These are phyloP conservation scores for Petrophora chlorosata DNA, from an alignment of 2,888 invertebrate species.

Conservation along the genomic window DNA sequence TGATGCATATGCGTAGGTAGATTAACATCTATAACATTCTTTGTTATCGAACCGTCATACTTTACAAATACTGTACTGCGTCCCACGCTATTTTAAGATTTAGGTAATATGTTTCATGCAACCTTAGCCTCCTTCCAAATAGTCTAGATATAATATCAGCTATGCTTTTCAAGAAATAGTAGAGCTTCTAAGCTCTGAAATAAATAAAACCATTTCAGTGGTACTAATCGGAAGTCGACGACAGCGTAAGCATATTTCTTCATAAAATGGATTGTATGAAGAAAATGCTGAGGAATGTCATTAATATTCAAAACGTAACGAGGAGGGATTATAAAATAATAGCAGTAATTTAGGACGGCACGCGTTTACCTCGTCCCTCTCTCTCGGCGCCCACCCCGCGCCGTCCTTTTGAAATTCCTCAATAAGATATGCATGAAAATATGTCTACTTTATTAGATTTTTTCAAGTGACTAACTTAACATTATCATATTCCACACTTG, in stretches of 20 bases:
- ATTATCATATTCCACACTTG: constrained; percentile 48
- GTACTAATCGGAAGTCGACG: constrained; percentile 54
- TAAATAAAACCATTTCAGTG: constrained; percentile 15
- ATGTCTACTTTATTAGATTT: constrained; percentile 80
- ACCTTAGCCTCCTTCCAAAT: neutral
- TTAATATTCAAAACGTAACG: constrained; percentile 83
- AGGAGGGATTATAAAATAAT: constrained; percentile 83
- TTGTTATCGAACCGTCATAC: constrained; percentile 29
- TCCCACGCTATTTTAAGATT: constrained; percentile 1
- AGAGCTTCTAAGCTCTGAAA: too few relatives aligned
- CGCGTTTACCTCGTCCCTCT: constrained; percentile 52
- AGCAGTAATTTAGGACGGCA: constrained; percentile 81
- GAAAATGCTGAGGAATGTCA: constrained; percentile 77
- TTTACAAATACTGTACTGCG: constrained; percentile 8
- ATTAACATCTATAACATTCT: constrained; percentile 51
- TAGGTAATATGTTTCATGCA: neutral
- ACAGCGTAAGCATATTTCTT: constrained; percentile 67
- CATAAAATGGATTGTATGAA: constrained; percentile 65
- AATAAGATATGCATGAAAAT: constrained; percentile 81
- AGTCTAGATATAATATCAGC: too few relatives aligned
- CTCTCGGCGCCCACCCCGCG: constrained; percentile 41
- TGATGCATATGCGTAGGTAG: constrained; percentile 48
- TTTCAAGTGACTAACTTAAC: constrained; percentile 61
- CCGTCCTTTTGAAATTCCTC: constrained; percentile 69
- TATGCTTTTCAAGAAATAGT: too few relatives aligned